Evolutionary conservation across 2,113 vertebrate genomes (phyloP).

Genomic region (Anolis carolinensis): DNA sequence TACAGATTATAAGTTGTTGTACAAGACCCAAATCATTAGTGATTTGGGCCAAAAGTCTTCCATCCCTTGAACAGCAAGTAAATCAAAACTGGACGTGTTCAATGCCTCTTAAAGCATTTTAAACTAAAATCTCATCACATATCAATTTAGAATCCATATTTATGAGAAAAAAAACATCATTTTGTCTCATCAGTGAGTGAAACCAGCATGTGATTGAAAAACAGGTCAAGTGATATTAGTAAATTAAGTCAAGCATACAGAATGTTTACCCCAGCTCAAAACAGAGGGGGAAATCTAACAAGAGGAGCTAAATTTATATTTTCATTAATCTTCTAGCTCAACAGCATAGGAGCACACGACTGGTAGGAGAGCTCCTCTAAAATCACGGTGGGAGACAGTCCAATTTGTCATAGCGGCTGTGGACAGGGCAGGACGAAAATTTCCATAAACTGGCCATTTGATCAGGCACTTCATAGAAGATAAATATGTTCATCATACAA

Average conservation of each 20-base stretch:
- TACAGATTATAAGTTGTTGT: too few relatives aligned
- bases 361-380: constrained; percentile 22
- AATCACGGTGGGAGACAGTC: constrained; percentile 28
- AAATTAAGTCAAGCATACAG: background rate
- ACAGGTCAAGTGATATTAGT: constrained; percentile 33
- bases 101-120: constrained; percentile 22
- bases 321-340: constrained; percentile 27
- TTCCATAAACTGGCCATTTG: constrained; percentile 4
- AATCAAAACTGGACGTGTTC: background rate
- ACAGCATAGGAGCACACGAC: constrained; percentile 3
- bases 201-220: constrained; percentile 4
- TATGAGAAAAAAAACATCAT: constrained; percentile 5
- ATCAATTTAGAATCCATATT: constrained; percentile 7
- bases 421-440: constrained; percentile 22
- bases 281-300: background rate
- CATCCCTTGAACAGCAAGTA: background rate
- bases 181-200: constrained; percentile 13
- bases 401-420: constrained; percentile 34
- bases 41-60: background rate
- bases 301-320: constrained; percentile 44
- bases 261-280: constrained; percentile 1
- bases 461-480: constrained; percentile 43
- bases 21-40: too few relatives aligned
- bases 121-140: background rate
- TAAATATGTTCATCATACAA: constrained; percentile 34